Conservation (phyloP, 64 coral and sea anemone species). For the Dendrophyllia cribrosa region DNA sequence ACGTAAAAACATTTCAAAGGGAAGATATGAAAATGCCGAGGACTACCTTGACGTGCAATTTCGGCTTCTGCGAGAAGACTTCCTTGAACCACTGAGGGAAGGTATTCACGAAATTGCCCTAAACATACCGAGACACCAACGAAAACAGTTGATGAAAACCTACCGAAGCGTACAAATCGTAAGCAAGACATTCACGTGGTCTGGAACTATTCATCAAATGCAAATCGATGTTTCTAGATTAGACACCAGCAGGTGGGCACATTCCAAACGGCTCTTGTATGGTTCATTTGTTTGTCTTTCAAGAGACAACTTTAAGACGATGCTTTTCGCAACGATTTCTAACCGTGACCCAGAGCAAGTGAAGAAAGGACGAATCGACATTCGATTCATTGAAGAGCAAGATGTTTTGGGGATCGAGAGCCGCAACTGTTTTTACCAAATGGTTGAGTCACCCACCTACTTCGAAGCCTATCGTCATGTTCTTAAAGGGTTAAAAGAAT, state of each 20-base stretch:
- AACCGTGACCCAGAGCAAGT: conserved; percentile 40
- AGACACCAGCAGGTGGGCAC: conserved; percentile 45
- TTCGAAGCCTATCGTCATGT: conserved; percentile 82
- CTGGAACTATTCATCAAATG: conserved; percentile 51
- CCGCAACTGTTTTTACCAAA: conserved; percentile 20
- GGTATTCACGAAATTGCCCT: conserved; percentile 62
- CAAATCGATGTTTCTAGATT: conserved; percentile 67
- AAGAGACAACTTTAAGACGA: conserved; percentile 69
- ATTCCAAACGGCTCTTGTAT: conserved; percentile 22
- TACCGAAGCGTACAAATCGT: conserved; percentile 52
- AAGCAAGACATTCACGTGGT: conserved; percentile 42
- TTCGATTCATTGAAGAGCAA: conserved; percentile 35
- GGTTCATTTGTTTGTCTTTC: conserved; percentile 89
- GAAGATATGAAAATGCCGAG: conserved; percentile 64
- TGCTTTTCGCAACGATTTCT: conserved; percentile 78
- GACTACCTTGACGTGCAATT: conserved; percentile 91
- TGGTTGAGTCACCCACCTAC: conserved; percentile 65
- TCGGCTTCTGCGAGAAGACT: conserved; percentile 80
- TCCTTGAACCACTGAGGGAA: conserved; percentile 75
- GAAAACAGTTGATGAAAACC: conserved; percentile 65
- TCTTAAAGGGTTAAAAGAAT: conserved; percentile 60
- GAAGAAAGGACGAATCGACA: neutral
- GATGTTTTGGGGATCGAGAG: conserved; percentile 52
- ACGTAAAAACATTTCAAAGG: conserved; percentile 69
- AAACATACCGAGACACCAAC: conserved; percentile 20